These are phyloP conservation scores for Pardosa pseudoannulata DNA, from an alignment of 2,888 invertebrate species.

Conservation along the genomic window DNA sequence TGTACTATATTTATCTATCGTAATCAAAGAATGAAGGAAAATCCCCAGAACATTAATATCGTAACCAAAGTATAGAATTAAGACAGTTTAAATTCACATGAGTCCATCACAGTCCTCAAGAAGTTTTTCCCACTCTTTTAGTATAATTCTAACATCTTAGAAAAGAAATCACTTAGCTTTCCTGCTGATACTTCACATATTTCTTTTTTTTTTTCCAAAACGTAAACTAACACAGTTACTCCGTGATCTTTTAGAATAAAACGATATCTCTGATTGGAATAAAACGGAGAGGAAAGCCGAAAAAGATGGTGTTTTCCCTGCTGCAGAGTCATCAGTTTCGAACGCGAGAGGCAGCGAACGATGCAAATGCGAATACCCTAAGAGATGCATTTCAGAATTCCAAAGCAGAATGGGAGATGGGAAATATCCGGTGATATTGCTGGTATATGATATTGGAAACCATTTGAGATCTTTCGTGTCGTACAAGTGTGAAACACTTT, in stretches of 20 bases:
- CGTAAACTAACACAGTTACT: neutral
- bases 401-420: neutral
- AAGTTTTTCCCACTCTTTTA: no score
- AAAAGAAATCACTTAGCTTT: no score
- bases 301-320: neutral
- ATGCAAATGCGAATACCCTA: neutral
- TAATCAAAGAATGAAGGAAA: no score
- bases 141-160: no score
- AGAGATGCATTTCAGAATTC: neutral
- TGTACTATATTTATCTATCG: no score
- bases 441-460: neutral
- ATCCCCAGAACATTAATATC: no score
- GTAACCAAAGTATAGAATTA: no score
- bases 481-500: no score
- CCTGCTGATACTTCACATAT: neutral
- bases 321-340: neutral
- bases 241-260: neutral
- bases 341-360: neutral
- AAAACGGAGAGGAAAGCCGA: neutral
- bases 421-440: neutral
- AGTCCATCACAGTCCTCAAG: no score
- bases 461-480: neutral
- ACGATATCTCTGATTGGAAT: neutral
- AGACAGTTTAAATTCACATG: no score
- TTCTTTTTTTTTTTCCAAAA: no score